These are phyloP conservation scores for Drosophila suzukii DNA, from an alignment of 1,140 invertebrate species.

Conservation along the genomic window DNA sequence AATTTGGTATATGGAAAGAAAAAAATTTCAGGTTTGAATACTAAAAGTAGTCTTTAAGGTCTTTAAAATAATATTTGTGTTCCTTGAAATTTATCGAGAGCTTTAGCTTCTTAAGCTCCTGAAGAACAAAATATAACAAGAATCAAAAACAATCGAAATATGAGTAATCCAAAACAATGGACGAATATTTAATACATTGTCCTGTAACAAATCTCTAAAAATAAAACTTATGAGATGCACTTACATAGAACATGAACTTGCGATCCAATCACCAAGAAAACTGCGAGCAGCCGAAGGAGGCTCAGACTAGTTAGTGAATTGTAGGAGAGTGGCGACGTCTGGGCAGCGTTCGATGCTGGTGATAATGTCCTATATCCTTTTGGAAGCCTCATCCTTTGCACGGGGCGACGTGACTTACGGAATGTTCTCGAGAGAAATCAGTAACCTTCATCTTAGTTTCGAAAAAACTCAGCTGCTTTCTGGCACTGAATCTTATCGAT, in stretches of 20 bases:
- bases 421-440: constrained; percentile 50
- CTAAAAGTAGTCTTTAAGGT: no score
- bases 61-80: no score
- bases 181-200: no score
- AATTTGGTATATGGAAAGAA: no score
- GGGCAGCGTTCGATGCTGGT: constrained; percentile 60
- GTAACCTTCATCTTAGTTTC: constrained; percentile 69
- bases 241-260: constrained; percentile 50
- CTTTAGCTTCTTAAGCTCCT: no score
- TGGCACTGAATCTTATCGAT: constrained; percentile 22
- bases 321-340: constrained; percentile 24
- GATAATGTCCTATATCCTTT: constrained; percentile 49
- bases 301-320: constrained; percentile 23
- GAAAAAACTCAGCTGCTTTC: constrained; percentile 22
- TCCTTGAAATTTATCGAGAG: no score
- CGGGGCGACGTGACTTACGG: constrained; percentile 67
- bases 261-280: constrained; percentile 56
- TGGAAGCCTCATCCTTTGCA: constrained; percentile 78
- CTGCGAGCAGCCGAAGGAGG: constrained; percentile 49
- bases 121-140: no score
- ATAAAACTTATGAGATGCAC: constrained; percentile 9
- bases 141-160: no score
- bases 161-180: no score
- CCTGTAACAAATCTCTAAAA: neutral
- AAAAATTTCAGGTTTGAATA: no score